A percentile compares a stretch with the other conserved stretches of the same genome.
Evolutionary conservation across 2,797 vertebrate species (phyloP).

Genomic region (Knipowitschia caucasica): DNA sequence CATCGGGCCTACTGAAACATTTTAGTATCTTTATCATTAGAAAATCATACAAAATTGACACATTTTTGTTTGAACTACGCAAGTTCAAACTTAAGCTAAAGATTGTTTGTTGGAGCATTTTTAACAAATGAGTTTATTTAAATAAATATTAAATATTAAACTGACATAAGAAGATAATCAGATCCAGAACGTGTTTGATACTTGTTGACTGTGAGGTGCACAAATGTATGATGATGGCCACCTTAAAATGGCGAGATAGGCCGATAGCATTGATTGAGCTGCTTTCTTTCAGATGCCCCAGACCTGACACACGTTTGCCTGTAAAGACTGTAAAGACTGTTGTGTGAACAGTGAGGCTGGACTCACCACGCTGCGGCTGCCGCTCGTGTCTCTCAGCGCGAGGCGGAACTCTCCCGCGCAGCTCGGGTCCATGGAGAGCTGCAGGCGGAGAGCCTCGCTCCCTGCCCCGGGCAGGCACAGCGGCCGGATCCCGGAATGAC

Average conservation of each 20-base stretch:
- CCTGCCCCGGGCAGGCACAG: constrained; percentile 65
- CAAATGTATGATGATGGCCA: background rate
- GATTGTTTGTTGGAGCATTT: too few relatives aligned
- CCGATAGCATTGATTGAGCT: constrained; percentile 4
- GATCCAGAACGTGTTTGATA: too few relatives aligned
- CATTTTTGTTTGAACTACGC: too few relatives aligned
- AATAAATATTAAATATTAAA: too few relatives aligned
- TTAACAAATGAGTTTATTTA: too few relatives aligned
- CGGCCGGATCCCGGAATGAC: constrained; percentile 71
- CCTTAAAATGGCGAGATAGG: constrained; percentile 35
- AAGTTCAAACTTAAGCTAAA: too few relatives aligned
- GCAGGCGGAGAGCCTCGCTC: constrained; percentile 78
- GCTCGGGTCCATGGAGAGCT: constrained; percentile 83
- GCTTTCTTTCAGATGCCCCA: background rate
- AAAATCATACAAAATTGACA: too few relatives aligned
- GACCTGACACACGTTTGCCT: background rate
- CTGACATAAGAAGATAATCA: too few relatives aligned
- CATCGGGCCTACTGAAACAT: too few relatives aligned
- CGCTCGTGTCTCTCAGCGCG: constrained; percentile 72
- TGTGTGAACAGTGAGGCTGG: too few relatives aligned
- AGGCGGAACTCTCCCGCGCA: constrained; percentile 82
- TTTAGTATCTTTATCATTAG: too few relatives aligned
- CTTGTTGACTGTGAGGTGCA: background rate
- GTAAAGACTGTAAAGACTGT: background rate
- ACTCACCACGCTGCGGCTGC: constrained; percentile 72